A percentile compares a stretch with the other conserved stretches of the same genome.
Conservation (phyloP, 1,140 invertebrate genomes). For the Solen grandis region DNA sequence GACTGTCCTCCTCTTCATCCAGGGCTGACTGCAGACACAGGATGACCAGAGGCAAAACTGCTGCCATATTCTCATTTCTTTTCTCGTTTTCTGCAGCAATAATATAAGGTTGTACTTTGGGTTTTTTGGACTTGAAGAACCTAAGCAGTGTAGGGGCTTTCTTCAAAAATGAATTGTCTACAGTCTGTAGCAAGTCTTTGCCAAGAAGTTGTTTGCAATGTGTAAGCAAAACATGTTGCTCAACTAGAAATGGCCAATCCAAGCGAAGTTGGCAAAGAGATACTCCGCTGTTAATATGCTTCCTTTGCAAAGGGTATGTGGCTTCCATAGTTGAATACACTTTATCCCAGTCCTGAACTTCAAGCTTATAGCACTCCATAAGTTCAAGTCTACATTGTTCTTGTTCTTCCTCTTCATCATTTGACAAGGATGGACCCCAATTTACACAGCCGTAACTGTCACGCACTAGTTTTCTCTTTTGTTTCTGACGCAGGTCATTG, state of each 20-base stretch:
- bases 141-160: background rate
- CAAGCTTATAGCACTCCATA: background rate
- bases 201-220: background rate
- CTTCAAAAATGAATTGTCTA: background rate
- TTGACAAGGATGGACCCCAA: no score
- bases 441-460: constrained; percentile 2
- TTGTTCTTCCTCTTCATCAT: background rate
- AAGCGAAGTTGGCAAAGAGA: background rate
- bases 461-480: background rate
- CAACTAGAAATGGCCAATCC: constrained; percentile 3
- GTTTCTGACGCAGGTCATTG: no score
- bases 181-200: background rate
- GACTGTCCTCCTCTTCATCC: background rate
- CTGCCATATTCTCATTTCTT: background rate
- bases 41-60: background rate
- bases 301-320: no score
- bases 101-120: background rate
- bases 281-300: no score
- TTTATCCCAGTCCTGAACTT: background rate
- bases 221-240: background rate
- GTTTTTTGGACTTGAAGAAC: background rate
- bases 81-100: background rate
- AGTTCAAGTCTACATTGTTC: background rate
- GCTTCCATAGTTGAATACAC: no score
- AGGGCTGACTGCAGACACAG: background rate